phyloP scores from a whole-genome alignment of 2,797 vertebrate genomes.

The Microctenopoma stevenorrisi region DNA sequence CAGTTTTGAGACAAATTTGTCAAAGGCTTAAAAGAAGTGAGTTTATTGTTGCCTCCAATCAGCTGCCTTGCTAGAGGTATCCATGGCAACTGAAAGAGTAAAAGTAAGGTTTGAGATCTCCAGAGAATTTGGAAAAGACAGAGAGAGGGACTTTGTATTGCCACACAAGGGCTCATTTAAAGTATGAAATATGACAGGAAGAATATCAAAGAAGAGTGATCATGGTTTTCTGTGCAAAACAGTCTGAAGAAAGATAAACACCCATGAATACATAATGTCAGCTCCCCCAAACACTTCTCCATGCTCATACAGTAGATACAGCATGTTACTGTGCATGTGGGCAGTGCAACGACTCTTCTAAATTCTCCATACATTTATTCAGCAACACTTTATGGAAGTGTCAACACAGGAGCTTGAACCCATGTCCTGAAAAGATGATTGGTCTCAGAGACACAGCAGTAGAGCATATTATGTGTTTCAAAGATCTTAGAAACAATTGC shows the following conservation, averaged over 20 bases:
- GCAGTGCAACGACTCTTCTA: conserved; percentile 8
- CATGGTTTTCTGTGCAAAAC: conserved; percentile 25
- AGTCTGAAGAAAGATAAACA: conserved; percentile 39
- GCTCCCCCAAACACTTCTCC: conserved; percentile 32
- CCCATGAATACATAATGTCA: conserved; percentile 34
- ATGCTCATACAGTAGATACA: conserved; percentile 22
- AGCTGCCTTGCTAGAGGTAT: conserved; percentile 73
- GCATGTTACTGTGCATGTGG: conserved; percentile 36
- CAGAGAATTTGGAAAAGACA: conserved; percentile 74
- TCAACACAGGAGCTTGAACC: conserved; percentile 20
- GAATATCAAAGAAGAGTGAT: conserved; percentile 53
- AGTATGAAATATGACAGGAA: conserved; percentile 62
- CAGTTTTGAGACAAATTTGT: conserved; percentile 69
- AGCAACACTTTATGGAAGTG: conserved; percentile 38
- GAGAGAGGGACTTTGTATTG: conserved; percentile 71
- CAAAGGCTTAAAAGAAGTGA: conserved; percentile 68
- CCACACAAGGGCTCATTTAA: conserved; percentile 67
- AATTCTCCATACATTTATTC: conserved; percentile 24
- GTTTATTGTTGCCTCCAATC: conserved; percentile 75
- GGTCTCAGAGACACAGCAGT: not conserved
- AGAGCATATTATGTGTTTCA: not conserved
- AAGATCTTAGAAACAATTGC: not conserved
- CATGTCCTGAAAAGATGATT: conserved; percentile 20
- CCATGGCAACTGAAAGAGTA: conserved; percentile 83
- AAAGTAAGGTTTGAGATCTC: conserved; percentile 79